Evolutionary conservation across 2,888 invertebrate species (phyloP).

Genomic region (Drosophila formosana): DNA sequence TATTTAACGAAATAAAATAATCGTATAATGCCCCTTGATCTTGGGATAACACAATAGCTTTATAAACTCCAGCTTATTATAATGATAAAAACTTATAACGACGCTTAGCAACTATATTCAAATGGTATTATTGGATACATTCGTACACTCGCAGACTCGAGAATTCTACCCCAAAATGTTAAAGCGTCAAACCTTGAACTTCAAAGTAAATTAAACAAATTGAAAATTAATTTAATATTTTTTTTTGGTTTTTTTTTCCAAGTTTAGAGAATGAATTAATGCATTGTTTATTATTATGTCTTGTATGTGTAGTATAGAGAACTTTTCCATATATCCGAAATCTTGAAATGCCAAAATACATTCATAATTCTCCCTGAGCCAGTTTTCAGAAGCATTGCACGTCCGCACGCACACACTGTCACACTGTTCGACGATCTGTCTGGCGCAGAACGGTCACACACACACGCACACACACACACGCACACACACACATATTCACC

Average conservation of each 20-base stretch:
- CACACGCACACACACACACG: slow-evolving; percentile 21
- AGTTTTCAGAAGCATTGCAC: slow-evolving; percentile 56
- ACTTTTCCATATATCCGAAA: slow-evolving; percentile 4
- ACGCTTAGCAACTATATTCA: not conserved
- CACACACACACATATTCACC: not conserved
- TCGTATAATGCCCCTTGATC: not conserved
- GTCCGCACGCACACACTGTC: slow-evolving; percentile 31
- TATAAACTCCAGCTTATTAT: not conserved
- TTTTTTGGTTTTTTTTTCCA: not conserved
- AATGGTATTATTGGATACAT: not conserved
- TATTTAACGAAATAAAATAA: not conserved
- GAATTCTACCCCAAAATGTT: slow-evolving; percentile 4
- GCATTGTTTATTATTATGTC: not conserved
- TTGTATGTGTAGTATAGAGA: not conserved
- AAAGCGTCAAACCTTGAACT: slow-evolving; percentile 21
- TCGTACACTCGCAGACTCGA: not conserved
- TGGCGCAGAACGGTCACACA: slow-evolving; percentile 49
- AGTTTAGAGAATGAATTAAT: not conserved
- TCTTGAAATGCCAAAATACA: slow-evolving; percentile 38
- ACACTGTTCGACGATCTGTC: slow-evolving; percentile 73
- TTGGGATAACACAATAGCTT: slow-evolving; percentile 1
- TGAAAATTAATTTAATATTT: not conserved
- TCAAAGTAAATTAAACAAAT: not conserved
- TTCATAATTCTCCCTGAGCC: slow-evolving; percentile 44
- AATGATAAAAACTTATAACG: slow-evolving; percentile 3